Conservation (phyloP, 1,140 invertebrate genomes). For the Orius insidiosus region DNA sequence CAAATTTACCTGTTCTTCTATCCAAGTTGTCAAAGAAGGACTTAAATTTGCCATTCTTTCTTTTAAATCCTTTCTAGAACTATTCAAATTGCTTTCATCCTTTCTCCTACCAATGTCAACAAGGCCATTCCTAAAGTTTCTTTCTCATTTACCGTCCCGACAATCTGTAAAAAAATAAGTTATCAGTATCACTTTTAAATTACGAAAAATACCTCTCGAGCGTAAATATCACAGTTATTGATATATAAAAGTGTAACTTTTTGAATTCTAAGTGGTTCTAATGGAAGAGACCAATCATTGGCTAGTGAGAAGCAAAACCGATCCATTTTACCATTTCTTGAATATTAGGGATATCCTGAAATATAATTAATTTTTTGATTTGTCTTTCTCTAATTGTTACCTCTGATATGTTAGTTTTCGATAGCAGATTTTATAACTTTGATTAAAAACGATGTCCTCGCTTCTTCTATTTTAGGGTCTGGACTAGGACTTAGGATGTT, state of each 20-base stretch:
- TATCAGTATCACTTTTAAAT: not conserved
- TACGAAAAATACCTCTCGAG: constrained; percentile 41
- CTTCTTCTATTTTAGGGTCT: constrained; percentile 23
- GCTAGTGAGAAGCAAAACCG: constrained; percentile 48
- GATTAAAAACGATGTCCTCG: constrained; percentile 27
- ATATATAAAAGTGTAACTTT: constrained; percentile 60
- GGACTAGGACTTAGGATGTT: constrained; percentile 24
- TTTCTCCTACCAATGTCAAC: constrained; percentile 48
- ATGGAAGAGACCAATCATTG: constrained; percentile 60
- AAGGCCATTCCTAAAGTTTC: constrained; percentile 44
- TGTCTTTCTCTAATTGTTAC: not conserved
- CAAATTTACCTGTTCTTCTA: constrained; percentile 54
- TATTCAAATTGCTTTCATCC: constrained; percentile 45
- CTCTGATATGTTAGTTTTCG: constrained; percentile 7
- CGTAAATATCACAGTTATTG: constrained; percentile 56
- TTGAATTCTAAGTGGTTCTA: constrained; percentile 54
- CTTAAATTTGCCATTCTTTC: constrained; percentile 48
- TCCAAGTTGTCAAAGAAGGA: constrained; percentile 46
- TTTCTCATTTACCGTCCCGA: constrained; percentile 43
- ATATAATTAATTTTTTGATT: not conserved
- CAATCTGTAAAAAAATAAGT: constrained; percentile 26
- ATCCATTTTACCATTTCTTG: constrained; percentile 35
- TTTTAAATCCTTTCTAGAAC: constrained; percentile 32
- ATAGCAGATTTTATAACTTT: constrained; percentile 25
- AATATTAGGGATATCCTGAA: not conserved